Evolutionary conservation across 2,113 vertebrate genomes (phyloP).

Genomic region (Tapirus terrestris): DNA sequence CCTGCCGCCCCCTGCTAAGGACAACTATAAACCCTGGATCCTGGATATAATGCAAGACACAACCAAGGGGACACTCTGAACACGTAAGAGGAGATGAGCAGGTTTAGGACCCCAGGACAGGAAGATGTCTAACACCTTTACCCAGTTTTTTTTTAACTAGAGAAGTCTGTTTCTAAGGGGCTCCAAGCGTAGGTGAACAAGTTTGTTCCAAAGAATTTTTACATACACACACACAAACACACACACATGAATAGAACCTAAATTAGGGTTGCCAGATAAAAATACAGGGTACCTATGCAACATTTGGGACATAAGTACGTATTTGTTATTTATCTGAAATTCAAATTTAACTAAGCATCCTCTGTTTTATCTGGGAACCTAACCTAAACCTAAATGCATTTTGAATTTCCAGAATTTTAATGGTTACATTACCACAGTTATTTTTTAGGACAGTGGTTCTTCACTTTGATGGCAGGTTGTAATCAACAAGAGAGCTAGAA

Average conservation of each 20-base stretch:
- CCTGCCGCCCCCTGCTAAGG: not conserved
- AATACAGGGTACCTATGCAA: not conserved
- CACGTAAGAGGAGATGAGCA: not conserved
- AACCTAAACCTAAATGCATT: not conserved
- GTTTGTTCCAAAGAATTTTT: not conserved
- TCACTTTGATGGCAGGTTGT: not conserved
- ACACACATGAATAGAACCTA: not conserved
- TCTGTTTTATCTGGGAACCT: slow-evolving; percentile 19
- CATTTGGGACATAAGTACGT: not conserved
- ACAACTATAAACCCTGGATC: not conserved
- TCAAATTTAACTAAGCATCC: not conserved
- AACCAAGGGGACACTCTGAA: not conserved
- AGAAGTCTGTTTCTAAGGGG: not conserved
- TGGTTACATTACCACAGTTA: not conserved
- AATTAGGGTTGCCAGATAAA: not conserved
- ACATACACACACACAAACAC: too few relatives aligned
- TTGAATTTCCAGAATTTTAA: not conserved
- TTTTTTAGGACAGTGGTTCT: not conserved
- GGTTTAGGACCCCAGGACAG: not conserved
- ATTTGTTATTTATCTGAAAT: not conserved
- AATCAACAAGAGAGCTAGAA: not conserved
- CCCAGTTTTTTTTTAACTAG: not conserved
- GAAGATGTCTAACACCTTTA: not conserved
- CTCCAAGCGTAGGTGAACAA: not conserved
- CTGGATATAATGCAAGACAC: not conserved